These are phyloP conservation scores for Dorcus parallelipipedus DNA, from an alignment of 2,888 invertebrate species.

Conservation along the genomic window DNA sequence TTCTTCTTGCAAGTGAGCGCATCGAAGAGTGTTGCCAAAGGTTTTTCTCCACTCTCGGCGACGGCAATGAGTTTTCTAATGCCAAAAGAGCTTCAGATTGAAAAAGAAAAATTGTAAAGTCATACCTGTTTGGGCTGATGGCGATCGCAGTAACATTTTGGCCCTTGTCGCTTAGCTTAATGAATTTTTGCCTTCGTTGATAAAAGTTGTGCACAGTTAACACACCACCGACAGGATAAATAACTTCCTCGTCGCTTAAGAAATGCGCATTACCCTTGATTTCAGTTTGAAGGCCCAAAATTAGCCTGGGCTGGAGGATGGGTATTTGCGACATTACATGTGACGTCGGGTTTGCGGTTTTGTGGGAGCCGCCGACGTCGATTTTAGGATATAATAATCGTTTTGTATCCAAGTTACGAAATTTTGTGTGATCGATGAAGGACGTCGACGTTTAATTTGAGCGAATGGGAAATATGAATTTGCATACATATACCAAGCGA, in stretches of 20 bases:
- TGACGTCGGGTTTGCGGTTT: not conserved
- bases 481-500: no score
- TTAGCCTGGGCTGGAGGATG: conserved; percentile 57
- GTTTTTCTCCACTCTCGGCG: conserved; percentile 62
- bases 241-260: conserved; percentile 68
- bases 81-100: conserved; percentile 17
- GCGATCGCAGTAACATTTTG: conserved; percentile 61
- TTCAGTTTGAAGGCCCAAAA: conserved; percentile 61
- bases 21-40: conserved; percentile 70
- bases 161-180: conserved; percentile 65
- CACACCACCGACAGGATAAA: conserved; percentile 78
- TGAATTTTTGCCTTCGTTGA: conserved; percentile 69
- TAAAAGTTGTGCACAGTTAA: conserved; percentile 71
- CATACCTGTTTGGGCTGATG: conserved; percentile 64
- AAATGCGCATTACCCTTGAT: conserved; percentile 70
- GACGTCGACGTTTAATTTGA: no score
- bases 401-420: no score
- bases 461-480: no score
- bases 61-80: conserved; percentile 63
- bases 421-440: no score
- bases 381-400: no score
- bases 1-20: conserved; percentile 65
- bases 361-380: not conserved
- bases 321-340: conserved; percentile 48
- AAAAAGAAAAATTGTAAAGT: not conserved